These are phyloP conservation scores for Acrossocheilus fasciatus DNA, from an alignment of 2,797 vertebrate genomes.

Conservation along the genomic window DNA sequence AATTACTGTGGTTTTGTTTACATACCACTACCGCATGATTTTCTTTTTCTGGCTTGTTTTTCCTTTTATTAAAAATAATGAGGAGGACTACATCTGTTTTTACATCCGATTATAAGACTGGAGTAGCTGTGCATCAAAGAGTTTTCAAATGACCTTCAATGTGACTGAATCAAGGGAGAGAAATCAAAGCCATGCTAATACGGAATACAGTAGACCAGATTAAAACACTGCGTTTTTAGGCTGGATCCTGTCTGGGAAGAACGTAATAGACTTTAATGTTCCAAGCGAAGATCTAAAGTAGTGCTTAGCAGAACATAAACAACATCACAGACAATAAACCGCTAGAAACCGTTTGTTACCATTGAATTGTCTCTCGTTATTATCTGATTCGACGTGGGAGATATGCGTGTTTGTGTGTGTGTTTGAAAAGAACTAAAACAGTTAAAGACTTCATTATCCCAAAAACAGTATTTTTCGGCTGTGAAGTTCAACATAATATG, in stretches of 20 bases:
- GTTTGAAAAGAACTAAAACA: conserved; percentile 11
- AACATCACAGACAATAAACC: conserved; percentile 43
- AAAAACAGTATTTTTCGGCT: background rate
- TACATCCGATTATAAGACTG: conserved; percentile 37
- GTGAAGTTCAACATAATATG: conserved; percentile 26
- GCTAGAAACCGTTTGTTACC: conserved; percentile 34
- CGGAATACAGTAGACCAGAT: conserved; percentile 41
- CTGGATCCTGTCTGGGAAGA: conserved; percentile 38
- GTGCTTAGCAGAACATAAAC: conserved; percentile 49
- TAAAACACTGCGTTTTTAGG: background rate
- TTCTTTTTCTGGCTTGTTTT: conserved; percentile 35
- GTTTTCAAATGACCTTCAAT: conserved; percentile 49
- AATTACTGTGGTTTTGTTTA: conserved; percentile 41
- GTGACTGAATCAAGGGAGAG: conserved; percentile 38
- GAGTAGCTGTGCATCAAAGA: conserved; percentile 38
- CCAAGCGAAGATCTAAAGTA: conserved; percentile 41
- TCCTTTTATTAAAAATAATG: conserved; percentile 53
- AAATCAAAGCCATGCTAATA: conserved; percentile 58
- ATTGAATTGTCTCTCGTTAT: conserved; percentile 15
- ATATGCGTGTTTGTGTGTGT: background rate
- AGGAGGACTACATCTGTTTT: conserved; percentile 49
- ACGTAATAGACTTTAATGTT: conserved; percentile 24
- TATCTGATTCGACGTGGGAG: conserved; percentile 17
- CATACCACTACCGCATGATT: conserved; percentile 12
- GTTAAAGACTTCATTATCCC: conserved; percentile 24